Conservation (phyloP, 2,797 vertebrate species). For the Taenioides sp. region DNA sequence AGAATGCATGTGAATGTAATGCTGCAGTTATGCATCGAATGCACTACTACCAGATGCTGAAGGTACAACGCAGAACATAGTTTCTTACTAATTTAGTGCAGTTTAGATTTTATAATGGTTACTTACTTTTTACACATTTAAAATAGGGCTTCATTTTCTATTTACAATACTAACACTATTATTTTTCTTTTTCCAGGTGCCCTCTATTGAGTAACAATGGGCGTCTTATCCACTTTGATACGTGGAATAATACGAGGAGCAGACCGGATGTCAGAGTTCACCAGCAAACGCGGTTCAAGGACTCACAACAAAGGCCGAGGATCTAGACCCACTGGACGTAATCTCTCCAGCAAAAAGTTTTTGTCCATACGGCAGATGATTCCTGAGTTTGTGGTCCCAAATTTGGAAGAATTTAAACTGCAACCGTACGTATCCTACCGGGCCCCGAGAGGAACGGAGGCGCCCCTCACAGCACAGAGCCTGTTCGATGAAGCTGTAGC, state of each 20-base stretch:
- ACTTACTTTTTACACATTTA: too few species aligned
- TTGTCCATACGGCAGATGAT: constrained; percentile 81
- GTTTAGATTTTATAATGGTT: too few species aligned
- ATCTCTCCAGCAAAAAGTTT: constrained; percentile 79
- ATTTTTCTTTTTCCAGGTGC: constrained; percentile 5
- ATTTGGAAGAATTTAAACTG: constrained; percentile 85
- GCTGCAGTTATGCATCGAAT: too few species aligned
- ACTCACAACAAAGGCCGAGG: constrained; percentile 84
- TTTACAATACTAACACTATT: background rate
- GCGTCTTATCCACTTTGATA: constrained; percentile 80
- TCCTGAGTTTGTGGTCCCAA: constrained; percentile 88
- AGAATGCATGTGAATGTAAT: too few species aligned
- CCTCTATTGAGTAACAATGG: constrained; percentile 74
- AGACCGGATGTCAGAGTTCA: constrained; percentile 87
- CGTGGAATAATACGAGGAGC: constrained; percentile 87
- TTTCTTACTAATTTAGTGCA: too few species aligned
- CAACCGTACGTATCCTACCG: constrained; percentile 91
- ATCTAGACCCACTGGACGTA: constrained; percentile 72
- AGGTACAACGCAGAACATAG: too few species aligned
- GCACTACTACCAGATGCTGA: too few species aligned
- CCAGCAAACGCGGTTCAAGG: constrained; percentile 89
- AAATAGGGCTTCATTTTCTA: background rate
- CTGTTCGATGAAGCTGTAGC: constrained; percentile 83
- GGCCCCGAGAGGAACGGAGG: constrained; percentile 70
- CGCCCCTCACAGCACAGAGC: constrained; percentile 76